Evolutionary conservation across 2,113 vertebrate species (phyloP), one percentile per base, ranked within the genome.

Genomic region (Entomyzon cyanotis): DNA sequence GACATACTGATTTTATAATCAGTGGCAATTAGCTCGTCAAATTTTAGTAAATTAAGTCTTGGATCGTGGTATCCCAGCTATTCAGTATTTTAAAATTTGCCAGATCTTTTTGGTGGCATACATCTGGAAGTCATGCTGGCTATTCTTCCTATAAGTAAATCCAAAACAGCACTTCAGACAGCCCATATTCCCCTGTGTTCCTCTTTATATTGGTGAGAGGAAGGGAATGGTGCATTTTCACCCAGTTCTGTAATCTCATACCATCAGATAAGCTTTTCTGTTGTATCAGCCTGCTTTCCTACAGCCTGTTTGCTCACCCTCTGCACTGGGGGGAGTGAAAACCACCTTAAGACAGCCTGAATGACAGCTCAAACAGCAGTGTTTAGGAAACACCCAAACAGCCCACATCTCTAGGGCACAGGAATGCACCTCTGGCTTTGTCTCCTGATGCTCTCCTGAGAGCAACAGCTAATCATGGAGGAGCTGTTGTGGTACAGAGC

Each of bases 291-390:
- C 1, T 3, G 3, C 25, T 64, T 89, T 59, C 37, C 55, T 77
- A 2, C n/a, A 23, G 62, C 25, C 31, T 65, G 7, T 31, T 56
- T 22, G 22, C 35, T 92, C 67, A 41, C 16, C 6, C 31, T 63
- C 68, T 92, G 41, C 31, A 12, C 31, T 42, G 27, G 2, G 7
- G 7, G n/a, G 7, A 46, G 4, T 30, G 41, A 68, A 82, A 82
- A n/a, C 12, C 55, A 25, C 2, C 3, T 28, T 60, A 21, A 55
- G 59, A 74, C n/a, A 75, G 28, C 15, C 37, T 58, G 50, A 68
- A 59, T 1, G 2, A 24, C 1, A 0, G 24, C 59, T 83, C 8
- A 2, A 2, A 27, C 31, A 74, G n/a, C 31, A 53, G 24, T 4
- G 14, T 41, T 46, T 17, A n/a, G 37, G n/a, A 53, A 12, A 44